A percentile compares a stretch with the other conserved stretches of the same genome.
Conservation (phyloP, 1,140 invertebrate genomes). For the Cataglyphis hispanica region DNA sequence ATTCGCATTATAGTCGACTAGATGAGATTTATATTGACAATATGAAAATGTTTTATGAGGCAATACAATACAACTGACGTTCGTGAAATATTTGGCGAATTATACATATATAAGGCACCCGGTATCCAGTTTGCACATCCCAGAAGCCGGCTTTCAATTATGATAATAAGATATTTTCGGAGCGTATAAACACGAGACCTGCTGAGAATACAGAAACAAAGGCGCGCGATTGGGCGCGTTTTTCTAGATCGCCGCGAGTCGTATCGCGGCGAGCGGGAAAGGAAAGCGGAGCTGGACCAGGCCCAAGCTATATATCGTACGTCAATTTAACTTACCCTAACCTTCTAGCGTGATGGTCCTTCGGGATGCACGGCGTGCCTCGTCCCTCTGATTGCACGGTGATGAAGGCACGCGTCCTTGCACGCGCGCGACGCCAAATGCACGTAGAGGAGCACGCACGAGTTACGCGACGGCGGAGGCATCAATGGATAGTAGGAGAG, state of each 20-base stretch:
- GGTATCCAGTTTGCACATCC: neutral
- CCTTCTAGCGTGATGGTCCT: constrained; percentile 32
- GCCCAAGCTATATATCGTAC: neutral
- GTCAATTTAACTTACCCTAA: constrained; percentile 16
- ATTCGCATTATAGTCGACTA: no score
- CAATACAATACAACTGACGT: neutral
- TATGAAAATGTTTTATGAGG: no score
- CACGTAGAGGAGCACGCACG: constrained; percentile 46
- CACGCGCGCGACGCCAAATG: constrained; percentile 49
- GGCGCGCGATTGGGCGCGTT: neutral
- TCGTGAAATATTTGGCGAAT: neutral
- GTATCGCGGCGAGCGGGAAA: neutral
- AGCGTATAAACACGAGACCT: neutral
- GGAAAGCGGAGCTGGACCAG: constrained; percentile 12
- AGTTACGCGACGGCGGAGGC: constrained; percentile 52
- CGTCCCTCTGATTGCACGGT: constrained; percentile 21
- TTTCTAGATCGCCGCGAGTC: neutral
- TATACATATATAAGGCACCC: no score
- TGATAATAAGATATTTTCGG: neutral
- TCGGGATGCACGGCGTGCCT: constrained; percentile 12
- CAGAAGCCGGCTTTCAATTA: neutral
- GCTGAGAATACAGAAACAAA: neutral
- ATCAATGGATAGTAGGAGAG: constrained; percentile 59
- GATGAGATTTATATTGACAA: no score
- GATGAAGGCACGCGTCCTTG: constrained; percentile 55